Conservation (phyloP, 2,113 vertebrate species). For the Typhlomys cinereus region DNA sequence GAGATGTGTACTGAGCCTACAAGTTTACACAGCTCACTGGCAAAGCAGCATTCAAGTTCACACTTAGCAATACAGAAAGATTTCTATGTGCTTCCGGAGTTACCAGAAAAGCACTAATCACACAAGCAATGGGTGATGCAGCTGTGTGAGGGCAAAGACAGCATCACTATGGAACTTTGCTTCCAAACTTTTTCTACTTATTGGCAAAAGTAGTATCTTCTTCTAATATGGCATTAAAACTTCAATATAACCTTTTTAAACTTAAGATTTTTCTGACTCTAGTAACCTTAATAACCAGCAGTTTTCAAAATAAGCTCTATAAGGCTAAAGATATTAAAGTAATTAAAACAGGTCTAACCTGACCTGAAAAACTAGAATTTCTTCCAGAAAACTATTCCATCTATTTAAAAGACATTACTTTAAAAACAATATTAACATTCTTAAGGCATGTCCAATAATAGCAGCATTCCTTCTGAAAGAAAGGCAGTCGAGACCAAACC, state of each 20-base stretch:
- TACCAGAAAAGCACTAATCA: constrained; percentile 50
- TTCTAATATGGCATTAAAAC: constrained; percentile 26
- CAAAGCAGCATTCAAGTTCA: constrained; percentile 64
- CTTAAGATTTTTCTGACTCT: not conserved
- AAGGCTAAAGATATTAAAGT: not conserved
- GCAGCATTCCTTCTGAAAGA: not conserved
- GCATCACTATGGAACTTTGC: constrained; percentile 3
- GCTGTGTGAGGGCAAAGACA: constrained; percentile 52
- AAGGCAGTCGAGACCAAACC: not conserved
- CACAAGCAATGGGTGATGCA: constrained; percentile 9
- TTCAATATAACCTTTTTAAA: not conserved
- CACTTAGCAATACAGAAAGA: constrained; percentile 47
- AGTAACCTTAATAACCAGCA: constrained; percentile 9
- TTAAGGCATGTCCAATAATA: constrained; percentile 12
- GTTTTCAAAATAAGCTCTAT: constrained; percentile 47
- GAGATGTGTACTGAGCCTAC: constrained; percentile 53
- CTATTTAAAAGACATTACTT: not conserved
- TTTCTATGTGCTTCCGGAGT: constrained; percentile 4
- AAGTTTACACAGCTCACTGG: constrained; percentile 59
- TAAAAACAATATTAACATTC: not conserved
- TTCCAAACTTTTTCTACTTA: not conserved
- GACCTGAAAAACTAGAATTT: constrained; percentile 23
- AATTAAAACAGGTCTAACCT: constrained; percentile 25
- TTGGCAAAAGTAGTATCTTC: constrained; percentile 47
- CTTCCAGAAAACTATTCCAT: not conserved